A percentile compares a stretch with the other conserved stretches of the same genome.
Conservation (phyloP, 1,140 invertebrate species). For the Bombyx mandarina region DNA sequence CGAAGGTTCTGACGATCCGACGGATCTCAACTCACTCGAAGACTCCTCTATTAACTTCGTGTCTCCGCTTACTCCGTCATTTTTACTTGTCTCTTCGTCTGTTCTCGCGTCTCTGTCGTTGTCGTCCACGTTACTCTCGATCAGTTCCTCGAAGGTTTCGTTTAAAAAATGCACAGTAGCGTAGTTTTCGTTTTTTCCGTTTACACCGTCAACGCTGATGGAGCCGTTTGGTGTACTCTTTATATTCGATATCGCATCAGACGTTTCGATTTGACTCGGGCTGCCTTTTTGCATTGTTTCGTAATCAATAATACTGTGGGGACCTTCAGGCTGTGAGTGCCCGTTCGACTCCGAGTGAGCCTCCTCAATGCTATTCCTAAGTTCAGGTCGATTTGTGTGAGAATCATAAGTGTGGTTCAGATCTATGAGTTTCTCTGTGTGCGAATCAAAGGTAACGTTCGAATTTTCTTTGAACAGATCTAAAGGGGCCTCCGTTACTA, state of each 20-base stretch:
- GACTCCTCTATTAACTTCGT: background rate
- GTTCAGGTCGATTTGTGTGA: slow-evolving; percentile 18
- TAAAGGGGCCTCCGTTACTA: slow-evolving; percentile 48
- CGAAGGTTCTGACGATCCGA: slow-evolving; percentile 9
- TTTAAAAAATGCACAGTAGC: slow-evolving; percentile 55
- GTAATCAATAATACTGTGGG: background rate
- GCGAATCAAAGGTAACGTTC: slow-evolving; percentile 31
- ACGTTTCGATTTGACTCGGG: background rate
- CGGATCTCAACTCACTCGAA: slow-evolving; percentile 9
- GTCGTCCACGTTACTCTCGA: slow-evolving; percentile 60
- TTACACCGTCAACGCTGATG: slow-evolving; percentile 3
- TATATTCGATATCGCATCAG: background rate
- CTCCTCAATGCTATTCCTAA: slow-evolving; percentile 3
- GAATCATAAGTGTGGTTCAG: slow-evolving; percentile 35
- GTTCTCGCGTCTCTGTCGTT: slow-evolving; percentile 29
- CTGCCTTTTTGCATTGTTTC: background rate
- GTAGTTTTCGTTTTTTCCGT: slow-evolving; percentile 45
- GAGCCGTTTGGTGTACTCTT: slow-evolving; percentile 9
- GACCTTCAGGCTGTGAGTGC: background rate
- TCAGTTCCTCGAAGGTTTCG: slow-evolving; percentile 54
- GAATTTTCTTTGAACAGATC: slow-evolving; percentile 30
- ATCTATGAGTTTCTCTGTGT: slow-evolving; percentile 20
- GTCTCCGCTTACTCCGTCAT: slow-evolving; percentile 8
- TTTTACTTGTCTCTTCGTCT: slow-evolving; percentile 9
- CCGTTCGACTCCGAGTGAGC: background rate